Evolutionary conservation across 2,113 vertebrate genomes (phyloP).

Genomic region (Poecile atricapillus): DNA sequence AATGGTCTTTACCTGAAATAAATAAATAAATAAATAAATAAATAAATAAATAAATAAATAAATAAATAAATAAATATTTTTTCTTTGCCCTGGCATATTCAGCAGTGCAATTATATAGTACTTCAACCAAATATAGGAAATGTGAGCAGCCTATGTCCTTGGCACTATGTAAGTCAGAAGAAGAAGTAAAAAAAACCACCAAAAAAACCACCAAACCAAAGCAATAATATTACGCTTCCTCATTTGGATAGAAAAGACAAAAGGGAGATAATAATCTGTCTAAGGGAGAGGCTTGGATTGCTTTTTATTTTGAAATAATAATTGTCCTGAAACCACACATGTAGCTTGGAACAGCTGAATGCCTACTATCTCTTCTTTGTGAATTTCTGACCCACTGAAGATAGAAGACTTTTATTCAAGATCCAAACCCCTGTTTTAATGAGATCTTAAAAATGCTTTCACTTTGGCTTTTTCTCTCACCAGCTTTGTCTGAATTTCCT

Average conservation of each 20-base stretch:
- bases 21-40: background rate
- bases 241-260: background rate
- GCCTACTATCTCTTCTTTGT: background rate
- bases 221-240: background rate
- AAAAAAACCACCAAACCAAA: background rate
- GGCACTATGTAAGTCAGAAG: background rate
- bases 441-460: background rate
- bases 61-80: background rate
- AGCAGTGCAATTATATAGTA: background rate
- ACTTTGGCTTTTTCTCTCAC: background rate
- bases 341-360: background rate
- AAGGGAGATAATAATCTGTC: background rate
- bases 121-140: background rate
- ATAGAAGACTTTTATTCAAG: background rate
- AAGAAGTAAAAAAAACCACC: too few species aligned
- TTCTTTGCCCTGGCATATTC: background rate
- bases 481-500: background rate
- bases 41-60: too few species aligned
- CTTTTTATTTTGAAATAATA: background rate
- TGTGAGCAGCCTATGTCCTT: background rate
- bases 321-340: background rate
- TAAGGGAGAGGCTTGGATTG: background rate
- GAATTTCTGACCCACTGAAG: background rate
- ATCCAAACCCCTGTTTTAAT: background rate
- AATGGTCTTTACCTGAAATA: background rate